These are phyloP conservation scores for Coecobrya sp. DNA, from an alignment of 2,888 invertebrate genomes.

Conservation along the genomic window DNA sequence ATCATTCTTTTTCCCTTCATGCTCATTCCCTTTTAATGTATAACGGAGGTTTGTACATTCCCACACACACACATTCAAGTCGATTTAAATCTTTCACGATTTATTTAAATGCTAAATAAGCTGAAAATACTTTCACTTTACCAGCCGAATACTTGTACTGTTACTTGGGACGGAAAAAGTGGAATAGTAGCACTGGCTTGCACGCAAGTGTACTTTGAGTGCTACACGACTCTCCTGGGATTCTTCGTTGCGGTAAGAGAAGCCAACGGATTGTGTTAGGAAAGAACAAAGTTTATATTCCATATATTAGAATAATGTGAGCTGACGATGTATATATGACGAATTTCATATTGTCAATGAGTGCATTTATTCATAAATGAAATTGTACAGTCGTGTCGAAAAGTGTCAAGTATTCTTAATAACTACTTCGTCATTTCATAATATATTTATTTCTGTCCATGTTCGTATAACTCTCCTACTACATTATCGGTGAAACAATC, in stretches of 20 bases:
- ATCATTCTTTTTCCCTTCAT: slow-evolving; percentile 4
- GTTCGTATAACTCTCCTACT: too few relatives aligned
- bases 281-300: slow-evolving; percentile 5
- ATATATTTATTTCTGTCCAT: too few relatives aligned
- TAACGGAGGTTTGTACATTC: background rate
- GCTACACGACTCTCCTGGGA: slow-evolving; percentile 65
- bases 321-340: background rate
- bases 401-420: background rate
- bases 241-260: slow-evolving; percentile 31
- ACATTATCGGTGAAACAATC: too few relatives aligned
- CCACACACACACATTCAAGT: slow-evolving; percentile 30
- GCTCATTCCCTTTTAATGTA: background rate
- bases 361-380: slow-evolving; percentile 49
- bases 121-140: slow-evolving; percentile 79
- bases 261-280: background rate
- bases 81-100: slow-evolving; percentile 79
- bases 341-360: too few relatives aligned
- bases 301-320: background rate
- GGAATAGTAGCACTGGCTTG: background rate
- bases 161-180: background rate
- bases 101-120: slow-evolving; percentile 81
- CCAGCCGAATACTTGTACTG: background rate
- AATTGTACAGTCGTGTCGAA: background rate
- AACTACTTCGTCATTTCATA: too few relatives aligned
- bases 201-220: slow-evolving; percentile 43